phyloP scores from a whole-genome alignment of 2,113 vertebrate species.

The Cephalopterus ornatus region DNA sequence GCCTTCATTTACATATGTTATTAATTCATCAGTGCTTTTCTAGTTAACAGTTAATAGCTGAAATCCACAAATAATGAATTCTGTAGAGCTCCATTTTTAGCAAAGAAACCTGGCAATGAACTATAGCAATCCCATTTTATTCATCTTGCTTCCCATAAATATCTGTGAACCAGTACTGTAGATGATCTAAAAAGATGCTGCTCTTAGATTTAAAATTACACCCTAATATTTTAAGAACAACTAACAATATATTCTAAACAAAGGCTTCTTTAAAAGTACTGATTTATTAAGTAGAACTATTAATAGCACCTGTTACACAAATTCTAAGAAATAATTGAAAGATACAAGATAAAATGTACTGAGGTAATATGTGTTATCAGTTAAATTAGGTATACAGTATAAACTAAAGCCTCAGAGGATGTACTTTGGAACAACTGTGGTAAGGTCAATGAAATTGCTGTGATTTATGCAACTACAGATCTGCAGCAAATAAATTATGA shows the following conservation, averaged over 20 bases:
- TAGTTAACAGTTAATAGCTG: neutral
- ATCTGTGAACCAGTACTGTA: neutral
- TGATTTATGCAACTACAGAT: neutral
- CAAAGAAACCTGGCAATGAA: neutral
- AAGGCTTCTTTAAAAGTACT: neutral
- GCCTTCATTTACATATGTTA: neutral
- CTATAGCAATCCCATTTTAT: neutral
- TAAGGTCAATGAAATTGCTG: neutral
- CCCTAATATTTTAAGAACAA: neutral
- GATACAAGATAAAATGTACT: neutral
- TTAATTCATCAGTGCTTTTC: neutral
- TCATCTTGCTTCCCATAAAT: neutral
- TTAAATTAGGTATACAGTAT: neutral
- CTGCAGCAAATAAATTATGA: neutral
- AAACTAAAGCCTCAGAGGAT: neutral
- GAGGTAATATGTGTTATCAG: neutral
- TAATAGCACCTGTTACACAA: neutral
- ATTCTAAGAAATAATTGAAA: neutral
- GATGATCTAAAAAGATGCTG: neutral
- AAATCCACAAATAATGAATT: neutral
- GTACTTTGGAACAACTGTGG: neutral
- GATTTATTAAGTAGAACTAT: neutral
- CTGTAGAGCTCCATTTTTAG: neutral
- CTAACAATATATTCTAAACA: neutral
- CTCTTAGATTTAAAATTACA: neutral